Percentiles rank a stretch among this genome's conserved stretches.
Evolutionary conservation across 2,113 vertebrate species (phyloP).

Genomic region (Arenaria interpres): DNA sequence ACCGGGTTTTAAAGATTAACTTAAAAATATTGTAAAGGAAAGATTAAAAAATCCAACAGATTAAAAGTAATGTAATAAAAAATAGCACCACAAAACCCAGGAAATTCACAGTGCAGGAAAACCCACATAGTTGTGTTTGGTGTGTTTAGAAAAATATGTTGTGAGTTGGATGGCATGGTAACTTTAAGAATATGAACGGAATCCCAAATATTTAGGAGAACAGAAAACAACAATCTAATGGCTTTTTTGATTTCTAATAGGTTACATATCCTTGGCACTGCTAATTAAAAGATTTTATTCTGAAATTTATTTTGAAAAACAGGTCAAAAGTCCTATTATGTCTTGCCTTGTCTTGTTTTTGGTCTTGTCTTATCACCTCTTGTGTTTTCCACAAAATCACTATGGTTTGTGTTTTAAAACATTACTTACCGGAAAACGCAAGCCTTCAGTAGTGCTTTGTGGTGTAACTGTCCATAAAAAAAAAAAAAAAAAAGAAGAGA

Average conservation of each 20-base stretch:
- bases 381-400: background rate
- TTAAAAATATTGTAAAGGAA: background rate
- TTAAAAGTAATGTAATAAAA: background rate
- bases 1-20: background rate
- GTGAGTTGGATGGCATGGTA: background rate
- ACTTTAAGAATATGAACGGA: background rate
- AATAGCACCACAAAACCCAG: background rate
- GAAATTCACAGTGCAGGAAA: background rate
- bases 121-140: background rate
- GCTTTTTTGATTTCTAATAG: background rate
- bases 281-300: background rate
- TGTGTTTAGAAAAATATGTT: background rate
- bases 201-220: background rate
- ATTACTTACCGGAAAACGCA: background rate
- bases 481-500: background rate
- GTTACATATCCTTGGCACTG: background rate
- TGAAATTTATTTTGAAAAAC: background rate
- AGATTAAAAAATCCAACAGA: background rate
- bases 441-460: fast-evolving
- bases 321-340: background rate
- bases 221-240: background rate
- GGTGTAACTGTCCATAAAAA: background rate
- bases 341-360: background rate
- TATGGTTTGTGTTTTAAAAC: background rate
- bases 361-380: background rate